A percentile compares a stretch with the other conserved stretches of the same genome.
These are phyloP conservation scores for Drosophila nr. perissopoda DNA, from an alignment of 2,888 invertebrate genomes.

Conservation along the genomic window DNA sequence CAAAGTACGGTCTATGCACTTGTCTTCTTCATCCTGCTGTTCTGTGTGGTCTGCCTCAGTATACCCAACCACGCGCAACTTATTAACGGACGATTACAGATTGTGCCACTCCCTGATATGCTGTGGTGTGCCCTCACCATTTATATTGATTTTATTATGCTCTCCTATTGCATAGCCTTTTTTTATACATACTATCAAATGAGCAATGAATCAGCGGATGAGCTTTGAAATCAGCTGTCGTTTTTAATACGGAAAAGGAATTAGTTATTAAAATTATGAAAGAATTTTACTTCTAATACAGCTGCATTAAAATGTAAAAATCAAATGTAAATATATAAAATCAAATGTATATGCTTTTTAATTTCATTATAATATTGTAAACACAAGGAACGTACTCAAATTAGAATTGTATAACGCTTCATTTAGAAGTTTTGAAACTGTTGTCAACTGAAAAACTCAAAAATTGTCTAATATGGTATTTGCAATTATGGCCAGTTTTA, in stretches of 20 bases:
- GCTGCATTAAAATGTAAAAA: not conserved
- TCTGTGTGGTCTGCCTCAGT: not conserved
- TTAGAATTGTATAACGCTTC: not conserved
- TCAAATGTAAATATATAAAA: not conserved
- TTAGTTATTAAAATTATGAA: not conserved
- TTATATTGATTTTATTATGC: slow-evolving; percentile 26
- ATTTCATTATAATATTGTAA: not conserved
- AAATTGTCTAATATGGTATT: not conserved
- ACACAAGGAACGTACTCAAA: not conserved
- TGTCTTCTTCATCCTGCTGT: slow-evolving; percentile 11
- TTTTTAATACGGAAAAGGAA: not conserved
- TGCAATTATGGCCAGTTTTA: not conserved
- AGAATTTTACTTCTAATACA: not conserved
- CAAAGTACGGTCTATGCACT: not conserved
- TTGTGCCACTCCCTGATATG: slow-evolving; percentile 26
- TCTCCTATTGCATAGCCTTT: not conserved
- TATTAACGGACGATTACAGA: slow-evolving; percentile 36
- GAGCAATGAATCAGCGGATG: not conserved
- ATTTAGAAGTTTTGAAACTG: not conserved
- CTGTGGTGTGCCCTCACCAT: slow-evolving; percentile 22
- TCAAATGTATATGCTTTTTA: not conserved
- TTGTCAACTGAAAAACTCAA: not conserved
- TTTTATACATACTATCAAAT: slow-evolving; percentile 2
- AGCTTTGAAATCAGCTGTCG: not conserved
- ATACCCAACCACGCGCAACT: slow-evolving; percentile 22